phyloP scores from a whole-genome alignment of 2,888 invertebrate genomes.

The Trachelus tabidus region DNA sequence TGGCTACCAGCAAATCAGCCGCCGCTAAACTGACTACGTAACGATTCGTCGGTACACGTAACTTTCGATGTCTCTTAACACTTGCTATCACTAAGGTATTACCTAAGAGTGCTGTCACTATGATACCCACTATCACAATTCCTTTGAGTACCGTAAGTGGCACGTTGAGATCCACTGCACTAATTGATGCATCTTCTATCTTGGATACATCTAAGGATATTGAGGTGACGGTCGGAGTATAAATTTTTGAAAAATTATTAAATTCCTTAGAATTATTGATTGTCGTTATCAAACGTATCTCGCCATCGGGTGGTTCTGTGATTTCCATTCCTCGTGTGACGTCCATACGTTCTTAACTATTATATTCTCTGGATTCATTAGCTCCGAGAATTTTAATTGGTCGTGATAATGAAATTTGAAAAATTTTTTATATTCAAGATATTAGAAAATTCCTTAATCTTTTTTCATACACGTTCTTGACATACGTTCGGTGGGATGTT shows the following conservation, averaged over 20 bases:
- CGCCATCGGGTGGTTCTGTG: conserved; percentile 48
- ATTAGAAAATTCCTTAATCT: too few relatives aligned
- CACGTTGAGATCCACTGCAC: conserved; percentile 39
- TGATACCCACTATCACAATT: conserved; percentile 84
- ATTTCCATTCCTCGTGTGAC: conserved; percentile 46
- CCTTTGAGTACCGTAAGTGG: conserved; percentile 75
- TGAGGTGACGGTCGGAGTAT: not conserved
- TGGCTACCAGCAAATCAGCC: conserved; percentile 92
- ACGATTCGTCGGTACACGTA: conserved; percentile 91
- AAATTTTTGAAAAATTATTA: conserved; percentile 3
- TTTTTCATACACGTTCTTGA: too few relatives aligned
- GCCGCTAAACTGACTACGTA: conserved; percentile 94
- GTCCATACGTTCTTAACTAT: not conserved
- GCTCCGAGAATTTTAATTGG: too few relatives aligned
- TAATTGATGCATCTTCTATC: conserved; percentile 12
- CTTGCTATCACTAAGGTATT: conserved; percentile 91
- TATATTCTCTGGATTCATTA: too few relatives aligned
- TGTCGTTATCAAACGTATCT: conserved; percentile 5
- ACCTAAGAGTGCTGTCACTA: conserved; percentile 88
- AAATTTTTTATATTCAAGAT: too few relatives aligned
- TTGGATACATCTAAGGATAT: not conserved
- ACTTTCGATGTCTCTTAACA: conserved; percentile 82
- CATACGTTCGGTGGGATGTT: too few relatives aligned
- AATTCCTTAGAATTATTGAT: not conserved
- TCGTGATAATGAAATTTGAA: too few relatives aligned